Evolutionary conservation across 2,113 vertebrate genomes (phyloP), one percentile per base, ranked within the genome.

Genomic region (Bufo gargarizans): DNA sequence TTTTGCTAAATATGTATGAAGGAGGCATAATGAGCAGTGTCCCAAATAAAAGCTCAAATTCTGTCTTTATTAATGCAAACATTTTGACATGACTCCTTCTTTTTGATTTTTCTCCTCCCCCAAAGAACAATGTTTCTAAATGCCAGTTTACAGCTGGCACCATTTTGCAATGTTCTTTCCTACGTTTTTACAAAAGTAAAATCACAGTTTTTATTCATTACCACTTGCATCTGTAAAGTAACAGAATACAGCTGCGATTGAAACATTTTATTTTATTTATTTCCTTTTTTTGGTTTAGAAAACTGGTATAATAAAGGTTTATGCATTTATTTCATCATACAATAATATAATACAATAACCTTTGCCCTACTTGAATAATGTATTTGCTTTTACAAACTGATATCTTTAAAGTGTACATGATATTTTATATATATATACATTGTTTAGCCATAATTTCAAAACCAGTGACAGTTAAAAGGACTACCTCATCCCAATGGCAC

Each of bases 11-110:
- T 89, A 84, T 89, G 76, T 67, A 89, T 84, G 59, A 89, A 89
- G 58, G 22, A 78, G 53, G 74, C 71, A 89, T 84, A 88, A 83
- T 88, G 77, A 84, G 71, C 71, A 88, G 69, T 84, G 65, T 88
- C 47, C 72, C 80, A 83, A 88, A 67, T 56, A 84, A 76, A 84
- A 84, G 61, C 49, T 12, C 22, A 58, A 89, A 78, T 69, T 19
- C 72, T 69, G 74, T 77, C 71, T 76, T 63, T 58, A 78, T 47
- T 78, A 77, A 78, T 84, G 71, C 72, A 77, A 49, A 77, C 81
- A 89, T 77, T 89, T 84, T 78, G 81, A 77, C 87, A 89, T 77
- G 59, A 89, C 81, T 88, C 81, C 87, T 89, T 88, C 80, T 72
- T 84, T 67, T 78, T 83, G 22, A 89, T 69, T 84, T 84, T 59